These are phyloP conservation scores for Ectemnius lituratus DNA, from an alignment of 2,888 invertebrate species.

Conservation along the genomic window DNA sequence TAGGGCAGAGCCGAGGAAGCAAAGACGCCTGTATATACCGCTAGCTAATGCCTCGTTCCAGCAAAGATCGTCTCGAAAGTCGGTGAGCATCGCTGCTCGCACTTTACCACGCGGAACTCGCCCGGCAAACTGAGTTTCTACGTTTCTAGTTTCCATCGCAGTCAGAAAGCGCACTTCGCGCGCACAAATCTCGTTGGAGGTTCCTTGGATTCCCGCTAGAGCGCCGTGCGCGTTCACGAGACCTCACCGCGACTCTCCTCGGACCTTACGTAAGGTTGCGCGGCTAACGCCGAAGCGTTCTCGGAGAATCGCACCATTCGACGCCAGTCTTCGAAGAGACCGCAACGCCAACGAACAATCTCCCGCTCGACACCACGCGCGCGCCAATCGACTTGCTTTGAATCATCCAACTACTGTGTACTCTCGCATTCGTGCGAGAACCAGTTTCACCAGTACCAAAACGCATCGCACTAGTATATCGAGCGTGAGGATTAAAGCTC, in stretches of 20 bases:
- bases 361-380: not conserved
- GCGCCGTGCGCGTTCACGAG: slow-evolving; percentile 30
- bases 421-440: too few species aligned
- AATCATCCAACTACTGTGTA: too few species aligned
- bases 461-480: too few species aligned
- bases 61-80: slow-evolving; percentile 53
- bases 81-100: slow-evolving; percentile 29
- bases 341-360: not conserved
- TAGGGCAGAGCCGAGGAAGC: slow-evolving; percentile 35
- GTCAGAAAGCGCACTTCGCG: not conserved
- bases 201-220: slow-evolving; percentile 43
- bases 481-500: too few species aligned
- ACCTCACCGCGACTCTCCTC: too few species aligned
- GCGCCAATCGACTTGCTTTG: too few species aligned
- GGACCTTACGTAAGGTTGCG: too few species aligned
- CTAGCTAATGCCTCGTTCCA: slow-evolving; percentile 45
- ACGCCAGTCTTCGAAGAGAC: slow-evolving; percentile 7
- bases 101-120: slow-evolving; percentile 20
- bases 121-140: not conserved
- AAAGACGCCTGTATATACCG: slow-evolving; percentile 57
- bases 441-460: too few species aligned
- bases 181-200: slow-evolving; percentile 25
- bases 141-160: not conserved
- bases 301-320: not conserved
- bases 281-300: slow-evolving; percentile 15